Percentiles rank a stretch among this genome's conserved stretches.
Evolutionary conservation across 2,797 vertebrate species (phyloP).

Genomic region (Valencia hispanica): DNA sequence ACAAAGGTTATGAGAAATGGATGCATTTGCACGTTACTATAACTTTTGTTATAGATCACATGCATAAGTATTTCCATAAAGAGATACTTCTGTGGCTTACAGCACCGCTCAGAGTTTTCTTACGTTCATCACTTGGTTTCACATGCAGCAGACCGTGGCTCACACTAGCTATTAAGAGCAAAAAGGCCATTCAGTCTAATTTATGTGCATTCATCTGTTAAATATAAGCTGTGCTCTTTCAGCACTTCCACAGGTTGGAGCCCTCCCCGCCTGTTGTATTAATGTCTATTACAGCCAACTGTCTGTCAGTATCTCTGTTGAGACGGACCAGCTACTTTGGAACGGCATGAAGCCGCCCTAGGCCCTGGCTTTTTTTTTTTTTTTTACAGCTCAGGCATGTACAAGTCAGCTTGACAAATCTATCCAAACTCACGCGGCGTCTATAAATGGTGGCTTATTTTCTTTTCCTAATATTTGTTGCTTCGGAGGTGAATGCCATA

Average conservation of each 20-base stretch:
- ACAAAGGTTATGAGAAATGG: neutral
- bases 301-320: slow-evolving; percentile 47
- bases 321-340: slow-evolving; percentile 36
- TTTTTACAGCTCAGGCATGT: neutral
- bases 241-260: neutral
- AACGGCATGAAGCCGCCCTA: slow-evolving; percentile 29
- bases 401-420: neutral
- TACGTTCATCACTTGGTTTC: too few species aligned
- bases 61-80: neutral
- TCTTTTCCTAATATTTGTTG: too few species aligned
- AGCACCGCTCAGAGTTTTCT: neutral
- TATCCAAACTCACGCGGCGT: too few species aligned
- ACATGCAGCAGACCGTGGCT: too few species aligned
- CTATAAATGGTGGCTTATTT: neutral
- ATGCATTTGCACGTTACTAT: neutral
- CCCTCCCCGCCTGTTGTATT: slow-evolving; percentile 42
- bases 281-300: slow-evolving; percentile 20
- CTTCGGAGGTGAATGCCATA: neutral
- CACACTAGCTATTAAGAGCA: too few species aligned
- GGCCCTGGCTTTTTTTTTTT: slow-evolving; percentile 5
- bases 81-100: neutral
- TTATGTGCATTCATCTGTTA: neutral
- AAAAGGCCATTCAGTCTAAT: too few species aligned
- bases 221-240: neutral
- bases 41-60: too few species aligned